A percentile compares a stretch with the other conserved stretches of the same genome.
These are phyloP conservation scores for Diorhabda sublineata DNA, from an alignment of 1,140 invertebrate genomes.

Conservation along the genomic window DNA sequence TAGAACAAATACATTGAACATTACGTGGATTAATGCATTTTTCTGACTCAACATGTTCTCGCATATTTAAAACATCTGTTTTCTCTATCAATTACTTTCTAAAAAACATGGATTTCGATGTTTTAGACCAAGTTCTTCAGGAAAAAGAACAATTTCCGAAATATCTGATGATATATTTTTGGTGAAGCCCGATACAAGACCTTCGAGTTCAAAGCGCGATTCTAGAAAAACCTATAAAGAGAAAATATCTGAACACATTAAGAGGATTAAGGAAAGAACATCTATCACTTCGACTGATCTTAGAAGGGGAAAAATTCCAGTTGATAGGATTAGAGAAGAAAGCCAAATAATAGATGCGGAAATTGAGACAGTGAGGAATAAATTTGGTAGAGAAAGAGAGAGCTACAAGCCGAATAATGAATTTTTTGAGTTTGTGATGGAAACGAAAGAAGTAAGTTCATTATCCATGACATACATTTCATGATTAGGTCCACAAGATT, in stretches of 20 bases:
- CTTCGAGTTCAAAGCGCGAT: not conserved
- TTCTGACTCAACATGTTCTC: too few relatives aligned
- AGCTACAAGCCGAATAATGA: not conserved
- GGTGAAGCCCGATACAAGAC: not conserved
- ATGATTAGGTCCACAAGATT: too few relatives aligned
- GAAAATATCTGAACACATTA: constrained; percentile 16
- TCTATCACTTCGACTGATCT: not conserved
- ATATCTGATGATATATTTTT: constrained; percentile 19
- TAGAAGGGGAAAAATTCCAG: constrained; percentile 11
- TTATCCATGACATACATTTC: not conserved
- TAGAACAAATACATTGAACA: too few relatives aligned
- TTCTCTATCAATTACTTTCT: too few relatives aligned
- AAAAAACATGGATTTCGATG: too few relatives aligned
- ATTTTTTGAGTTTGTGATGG: constrained; percentile 17
- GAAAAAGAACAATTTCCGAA: constrained; percentile 17
- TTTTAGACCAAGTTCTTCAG: not conserved
- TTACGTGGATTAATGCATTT: too few relatives aligned
- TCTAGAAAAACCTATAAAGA: constrained; percentile 19
- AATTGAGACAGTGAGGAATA: constrained; percentile 21
- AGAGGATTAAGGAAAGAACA: constrained; percentile 14
- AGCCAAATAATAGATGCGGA: constrained; percentile 20
- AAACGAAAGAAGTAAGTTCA: not conserved
- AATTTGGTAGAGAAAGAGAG: constrained; percentile 13
- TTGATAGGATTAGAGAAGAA: constrained; percentile 23
- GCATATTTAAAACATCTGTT: too few relatives aligned